These are phyloP conservation scores for Clarias batrachus DNA, from an alignment of 2,113 vertebrate genomes.

Conservation along the genomic window DNA sequence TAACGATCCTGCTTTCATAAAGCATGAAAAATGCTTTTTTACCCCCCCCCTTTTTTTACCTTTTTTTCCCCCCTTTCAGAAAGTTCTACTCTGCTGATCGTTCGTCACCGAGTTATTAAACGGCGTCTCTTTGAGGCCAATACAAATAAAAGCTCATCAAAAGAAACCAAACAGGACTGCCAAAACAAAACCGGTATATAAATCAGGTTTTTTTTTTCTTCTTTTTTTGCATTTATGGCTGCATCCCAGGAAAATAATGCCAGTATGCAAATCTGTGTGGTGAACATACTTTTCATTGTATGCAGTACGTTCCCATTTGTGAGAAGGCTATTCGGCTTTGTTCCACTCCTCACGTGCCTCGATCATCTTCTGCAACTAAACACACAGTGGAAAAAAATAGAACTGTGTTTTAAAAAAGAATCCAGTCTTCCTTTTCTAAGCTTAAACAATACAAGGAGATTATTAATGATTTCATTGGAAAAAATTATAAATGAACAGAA, in stretches of 20 bases:
- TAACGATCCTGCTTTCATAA: background rate
- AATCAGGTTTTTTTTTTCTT: background rate
- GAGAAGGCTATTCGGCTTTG: conserved; percentile 29
- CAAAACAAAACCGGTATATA: background rate
- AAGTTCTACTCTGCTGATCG: too few relatives aligned
- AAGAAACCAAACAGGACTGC: background rate
- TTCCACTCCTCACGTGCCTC: conserved; percentile 27
- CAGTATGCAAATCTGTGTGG: background rate
- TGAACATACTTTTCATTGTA: conserved; percentile 5
- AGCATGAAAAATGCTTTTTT: background rate
- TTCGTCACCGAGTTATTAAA: background rate
- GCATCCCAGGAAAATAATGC: background rate
- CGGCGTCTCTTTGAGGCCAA: background rate
- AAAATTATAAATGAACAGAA: too few relatives aligned
- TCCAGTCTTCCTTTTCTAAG: background rate
- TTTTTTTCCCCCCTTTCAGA: background rate
- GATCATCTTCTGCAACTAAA: conserved; percentile 56
- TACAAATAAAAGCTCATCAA: background rate
- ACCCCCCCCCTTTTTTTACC: background rate
- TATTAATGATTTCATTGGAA: background rate
- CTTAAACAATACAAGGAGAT: background rate
- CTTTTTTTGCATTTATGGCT: background rate
- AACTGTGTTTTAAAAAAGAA: background rate
- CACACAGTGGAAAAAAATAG: background rate
- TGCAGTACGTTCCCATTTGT: background rate